Percentiles rank a stretch among this genome's conserved stretches.
Evolutionary conservation across 2,113 vertebrate genomes (phyloP).

Genomic region (Muntiacus muntjak): DNA sequence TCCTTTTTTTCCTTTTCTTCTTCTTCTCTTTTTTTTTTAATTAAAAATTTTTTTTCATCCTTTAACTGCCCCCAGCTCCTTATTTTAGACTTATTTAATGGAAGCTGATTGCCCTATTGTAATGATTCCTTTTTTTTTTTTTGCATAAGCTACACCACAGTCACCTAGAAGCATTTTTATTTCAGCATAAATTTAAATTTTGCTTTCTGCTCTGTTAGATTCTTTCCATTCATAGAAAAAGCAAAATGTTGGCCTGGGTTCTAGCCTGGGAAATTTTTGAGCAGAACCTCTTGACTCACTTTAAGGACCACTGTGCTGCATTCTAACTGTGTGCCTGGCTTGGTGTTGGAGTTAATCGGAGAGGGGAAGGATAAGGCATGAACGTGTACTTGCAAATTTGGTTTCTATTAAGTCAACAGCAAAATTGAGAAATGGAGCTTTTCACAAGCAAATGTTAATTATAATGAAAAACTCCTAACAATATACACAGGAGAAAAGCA

Average conservation of each 20-base stretch:
- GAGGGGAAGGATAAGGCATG: background rate
- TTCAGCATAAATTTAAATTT: conserved; percentile 24
- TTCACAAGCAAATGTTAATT: conserved; percentile 55
- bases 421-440: conserved; percentile 29
- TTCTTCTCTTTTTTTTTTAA: background rate
- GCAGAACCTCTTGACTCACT: background rate
- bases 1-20: background rate
- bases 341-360: background rate
- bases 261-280: background rate
- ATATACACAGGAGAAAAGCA: conserved; percentile 12
- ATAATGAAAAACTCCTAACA: conserved; percentile 17
- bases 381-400: background rate
- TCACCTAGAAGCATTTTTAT: conserved; percentile 48
- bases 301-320: fast-evolving
- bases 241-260: background rate
- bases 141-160: conserved; percentile 4
- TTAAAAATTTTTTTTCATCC: background rate
- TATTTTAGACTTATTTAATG: conserved; percentile 50
- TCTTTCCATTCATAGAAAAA: background rate
- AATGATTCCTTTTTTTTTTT: background rate
- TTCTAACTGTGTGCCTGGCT: fast-evolving
- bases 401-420: conserved; percentile 2
- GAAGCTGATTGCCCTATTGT: conserved; percentile 39
- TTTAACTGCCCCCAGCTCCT: background rate
- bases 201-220: conserved; percentile 16